phyloP scores from a whole-genome alignment of 2,888 invertebrate species.

The Melieria crassipennis region DNA sequence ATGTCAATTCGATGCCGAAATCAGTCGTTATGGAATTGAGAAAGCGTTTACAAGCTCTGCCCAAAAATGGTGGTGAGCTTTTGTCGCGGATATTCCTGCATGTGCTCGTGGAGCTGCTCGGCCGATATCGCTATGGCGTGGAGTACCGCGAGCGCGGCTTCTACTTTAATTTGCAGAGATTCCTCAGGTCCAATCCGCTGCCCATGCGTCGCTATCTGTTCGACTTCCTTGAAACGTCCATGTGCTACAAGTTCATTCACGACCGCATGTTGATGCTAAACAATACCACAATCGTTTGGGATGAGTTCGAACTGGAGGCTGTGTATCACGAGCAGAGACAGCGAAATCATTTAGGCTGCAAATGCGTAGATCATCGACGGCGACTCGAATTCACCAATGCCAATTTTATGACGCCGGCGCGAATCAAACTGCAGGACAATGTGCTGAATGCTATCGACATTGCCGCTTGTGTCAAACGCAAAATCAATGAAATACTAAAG shows the following conservation, averaged over 20 bases:
- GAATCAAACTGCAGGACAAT: slow-evolving; percentile 16
- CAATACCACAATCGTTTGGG: slow-evolving; percentile 12
- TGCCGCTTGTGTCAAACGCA: not conserved
- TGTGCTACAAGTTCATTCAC: slow-evolving; percentile 15
- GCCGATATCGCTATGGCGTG: slow-evolving; percentile 22
- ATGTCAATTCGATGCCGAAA: slow-evolving; percentile 7
- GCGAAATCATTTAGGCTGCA: too few relatives aligned
- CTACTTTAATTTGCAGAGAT: not conserved
- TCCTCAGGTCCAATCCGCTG: slow-evolving; percentile 2
- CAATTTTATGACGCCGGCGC: not conserved
- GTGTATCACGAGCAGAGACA: not conserved
- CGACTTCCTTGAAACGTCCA: slow-evolving; percentile 6
- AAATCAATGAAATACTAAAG: slow-evolving; percentile 5
- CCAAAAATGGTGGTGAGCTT: not conserved
- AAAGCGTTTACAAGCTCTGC: not conserved
- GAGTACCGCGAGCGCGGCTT: not conserved
- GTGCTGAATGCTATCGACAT: slow-evolving; percentile 20
- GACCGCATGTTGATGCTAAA: slow-evolving; percentile 9
- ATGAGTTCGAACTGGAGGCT: slow-evolving; percentile 23
- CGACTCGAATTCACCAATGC: too few relatives aligned
- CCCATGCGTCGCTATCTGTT: slow-evolving; percentile 6
- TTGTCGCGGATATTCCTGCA: slow-evolving; percentile 16
- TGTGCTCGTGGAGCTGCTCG: slow-evolving; percentile 18
- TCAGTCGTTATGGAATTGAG: not conserved
- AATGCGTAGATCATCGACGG: too few relatives aligned